These are phyloP conservation scores for Scolopax rusticola DNA, from an alignment of 2,797 vertebrate genomes.

Conservation along the genomic window DNA sequence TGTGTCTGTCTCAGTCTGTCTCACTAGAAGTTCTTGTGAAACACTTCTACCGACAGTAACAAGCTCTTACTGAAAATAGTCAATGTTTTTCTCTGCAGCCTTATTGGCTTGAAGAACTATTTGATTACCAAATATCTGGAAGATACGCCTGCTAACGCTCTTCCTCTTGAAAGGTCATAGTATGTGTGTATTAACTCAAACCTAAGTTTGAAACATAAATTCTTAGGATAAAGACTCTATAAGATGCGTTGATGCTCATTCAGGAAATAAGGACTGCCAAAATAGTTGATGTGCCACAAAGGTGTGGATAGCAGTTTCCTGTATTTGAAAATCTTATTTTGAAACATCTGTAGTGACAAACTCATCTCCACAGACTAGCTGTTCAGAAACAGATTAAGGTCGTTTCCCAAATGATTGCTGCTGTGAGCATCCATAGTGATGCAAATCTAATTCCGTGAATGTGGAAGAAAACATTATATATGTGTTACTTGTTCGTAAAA, in stretches of 20 bases:
- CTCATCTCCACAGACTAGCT: not conserved
- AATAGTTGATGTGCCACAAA: not conserved
- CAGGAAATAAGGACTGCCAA: not conserved
- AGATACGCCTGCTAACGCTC: not conserved
- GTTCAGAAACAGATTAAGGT: not conserved
- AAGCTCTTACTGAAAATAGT: constrained; percentile 12
- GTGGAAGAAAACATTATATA: not conserved
- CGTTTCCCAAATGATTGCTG: not conserved
- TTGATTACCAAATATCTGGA: not conserved
- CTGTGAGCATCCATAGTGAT: not conserved
- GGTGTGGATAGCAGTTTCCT: not conserved
- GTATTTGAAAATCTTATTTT: not conserved
- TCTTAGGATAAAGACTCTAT: not conserved
- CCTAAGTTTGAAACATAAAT: not conserved
- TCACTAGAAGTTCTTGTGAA: constrained; percentile 10
- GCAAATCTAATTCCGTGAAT: not conserved
- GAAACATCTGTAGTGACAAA: not conserved
- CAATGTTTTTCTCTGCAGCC: not conserved
- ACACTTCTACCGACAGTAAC: not conserved
- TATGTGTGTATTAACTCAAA: not conserved
- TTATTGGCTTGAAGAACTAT: not conserved
- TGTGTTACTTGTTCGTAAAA: not conserved
- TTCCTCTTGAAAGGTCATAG: not conserved
- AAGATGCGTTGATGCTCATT: not conserved
- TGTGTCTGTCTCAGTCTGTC: not conserved